phyloP scores from a whole-genome alignment of 35 echinoderm and acorn worm genomes.

The Heliocidaris erythrogramma region DNA sequence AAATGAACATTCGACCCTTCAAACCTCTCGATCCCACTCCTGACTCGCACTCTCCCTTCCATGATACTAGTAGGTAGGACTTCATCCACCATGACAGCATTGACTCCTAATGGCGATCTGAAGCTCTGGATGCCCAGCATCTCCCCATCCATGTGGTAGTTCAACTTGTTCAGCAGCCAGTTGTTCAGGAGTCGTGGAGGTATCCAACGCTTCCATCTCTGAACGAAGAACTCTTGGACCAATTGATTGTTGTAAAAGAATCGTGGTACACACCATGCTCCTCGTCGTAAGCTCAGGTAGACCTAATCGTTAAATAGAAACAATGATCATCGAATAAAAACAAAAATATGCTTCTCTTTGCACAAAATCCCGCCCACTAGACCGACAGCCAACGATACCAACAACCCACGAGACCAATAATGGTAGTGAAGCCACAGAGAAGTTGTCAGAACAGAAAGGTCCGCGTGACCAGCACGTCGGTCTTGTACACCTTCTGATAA shows the following conservation, averaged over 20 bases:
- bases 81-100: conserved; percentile 63
- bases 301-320: background rate
- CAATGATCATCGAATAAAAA: too few species aligned
- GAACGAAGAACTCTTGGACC: background rate
- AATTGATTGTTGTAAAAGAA: background rate
- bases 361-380: too few species aligned
- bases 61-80: conserved; percentile 46
- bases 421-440: too few species aligned
- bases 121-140: conserved; percentile 39
- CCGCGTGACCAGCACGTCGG: too few species aligned
- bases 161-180: background rate
- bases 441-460: too few species aligned
- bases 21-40: conserved; percentile 46
- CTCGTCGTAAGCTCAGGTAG: conserved; percentile 61
- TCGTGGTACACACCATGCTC: conserved; percentile 47
- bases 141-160: conserved; percentile 43
- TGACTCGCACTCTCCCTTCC: conserved; percentile 46
- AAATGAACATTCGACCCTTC: conserved; percentile 45
- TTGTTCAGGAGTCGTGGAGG: background rate
- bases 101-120: background rate
- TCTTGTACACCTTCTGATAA: too few species aligned
- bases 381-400: too few species aligned
- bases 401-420: too few species aligned
- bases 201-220: background rate
- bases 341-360: too few species aligned